Base-by-base conservation (phyloP, 30 jellyfish, hydroid and myxozoan species). In the Sanderia malayensis region DNA sequence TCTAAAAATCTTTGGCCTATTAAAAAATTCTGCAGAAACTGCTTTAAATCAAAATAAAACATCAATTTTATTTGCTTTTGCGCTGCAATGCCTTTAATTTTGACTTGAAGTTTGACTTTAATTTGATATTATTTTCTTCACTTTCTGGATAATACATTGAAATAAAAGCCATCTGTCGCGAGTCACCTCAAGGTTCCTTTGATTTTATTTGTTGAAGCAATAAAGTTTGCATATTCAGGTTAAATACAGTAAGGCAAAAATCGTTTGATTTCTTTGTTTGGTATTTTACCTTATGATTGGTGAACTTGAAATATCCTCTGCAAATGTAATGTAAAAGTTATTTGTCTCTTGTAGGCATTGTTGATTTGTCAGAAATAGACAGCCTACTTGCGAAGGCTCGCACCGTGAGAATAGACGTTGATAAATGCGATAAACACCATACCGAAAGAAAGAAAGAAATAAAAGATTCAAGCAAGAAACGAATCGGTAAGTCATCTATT, bases 291-390 rank as follows among this genome's bases (percentile, higher is more conserved):
- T 15, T 15, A 41, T 41, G 15, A 8, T 41, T 15, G 55, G 15
- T 41, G 55, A 41, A 41, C 15, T 8, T 41, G 8, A 41, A 6
- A 41, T 41, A 41, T 41, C n/a, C n/a, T n/a, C n/a, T n/a, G n/a
- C n/a, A n/a, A n/a, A n/a, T n/a, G n/a, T n/a, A n/a, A n/a, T n/a
- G n/a, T n/a, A n/a, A n/a, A n/a, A n/a, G n/a, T n/a, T 37, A 13
- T 37, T 37, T 29, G 7, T 63, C 34, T 63, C 13, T 20, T 67
- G 44, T 28, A 78, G 89, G 3, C 2, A 58, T 24, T 18, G 67
- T 65, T 0, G 89, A 78, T 28, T 29, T 78, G 67, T 45, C 44
- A 57, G 89, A 78, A 67, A 41, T 78, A 3, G 89, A 78, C 68
- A 64, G 46, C 46, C 37, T 78, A 0, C 69, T 78, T 1, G 89